Evolutionary conservation across 2,888 invertebrate genomes (phyloP).

Genomic region (Noctua janthe): DNA sequence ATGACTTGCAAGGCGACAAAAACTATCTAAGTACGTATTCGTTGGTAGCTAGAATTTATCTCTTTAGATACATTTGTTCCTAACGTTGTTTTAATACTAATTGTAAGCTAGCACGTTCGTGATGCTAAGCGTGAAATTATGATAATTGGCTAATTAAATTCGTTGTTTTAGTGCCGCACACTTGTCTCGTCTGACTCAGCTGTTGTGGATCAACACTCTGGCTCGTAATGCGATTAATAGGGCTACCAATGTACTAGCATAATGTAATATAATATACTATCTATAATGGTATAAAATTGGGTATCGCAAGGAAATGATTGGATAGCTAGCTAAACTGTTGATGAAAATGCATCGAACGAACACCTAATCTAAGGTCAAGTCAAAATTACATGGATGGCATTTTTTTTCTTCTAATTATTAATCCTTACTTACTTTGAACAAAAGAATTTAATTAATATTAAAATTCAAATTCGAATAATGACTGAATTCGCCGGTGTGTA

Average conservation of each 20-base stretch:
- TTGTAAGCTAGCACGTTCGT: slow-evolving; percentile 34
- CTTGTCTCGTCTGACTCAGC: slow-evolving; percentile 57
- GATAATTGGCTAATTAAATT: slow-evolving; percentile 58
- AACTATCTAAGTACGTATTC: background rate
- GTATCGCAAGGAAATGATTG: background rate
- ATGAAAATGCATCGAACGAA: background rate
- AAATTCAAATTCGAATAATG: background rate
- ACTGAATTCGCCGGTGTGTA: background rate
- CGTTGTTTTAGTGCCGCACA: slow-evolving; percentile 49
- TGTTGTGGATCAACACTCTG: slow-evolving; percentile 46
- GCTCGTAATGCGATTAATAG: slow-evolving; percentile 25
- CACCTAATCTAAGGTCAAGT: background rate
- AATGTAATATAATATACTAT: background rate
- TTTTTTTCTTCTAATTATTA: background rate
- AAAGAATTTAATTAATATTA: background rate
- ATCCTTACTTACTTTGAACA: background rate
- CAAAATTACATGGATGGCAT: background rate
- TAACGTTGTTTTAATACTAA: slow-evolving; percentile 20
- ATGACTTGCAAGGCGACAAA: background rate
- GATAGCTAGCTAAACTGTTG: background rate
- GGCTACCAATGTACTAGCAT: slow-evolving; percentile 17
- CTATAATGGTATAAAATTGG: background rate
- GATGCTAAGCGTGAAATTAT: slow-evolving; percentile 56
- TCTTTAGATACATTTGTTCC: slow-evolving; percentile 6
- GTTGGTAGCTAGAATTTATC: background rate